Evolutionary conservation across 2,797 vertebrate species (phyloP).

Genomic region (Neosilurus mollespiculum): DNA sequence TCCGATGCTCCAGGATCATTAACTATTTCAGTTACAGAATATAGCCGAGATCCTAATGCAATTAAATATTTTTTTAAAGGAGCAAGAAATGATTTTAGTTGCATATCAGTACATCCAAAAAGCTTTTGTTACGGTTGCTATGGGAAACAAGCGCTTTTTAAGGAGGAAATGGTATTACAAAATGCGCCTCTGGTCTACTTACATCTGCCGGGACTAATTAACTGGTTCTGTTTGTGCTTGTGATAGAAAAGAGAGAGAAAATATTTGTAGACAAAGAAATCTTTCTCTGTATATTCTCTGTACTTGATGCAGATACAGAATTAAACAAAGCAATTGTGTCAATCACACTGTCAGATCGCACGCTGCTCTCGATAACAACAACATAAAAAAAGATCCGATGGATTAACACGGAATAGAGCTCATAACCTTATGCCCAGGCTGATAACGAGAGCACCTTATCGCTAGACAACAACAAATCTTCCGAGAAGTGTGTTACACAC

Average conservation of each 20-base stretch:
- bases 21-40: background rate
- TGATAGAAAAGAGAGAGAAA: background rate
- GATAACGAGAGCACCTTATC: background rate
- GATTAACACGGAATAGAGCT: background rate
- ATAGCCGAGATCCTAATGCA: background rate
- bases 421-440: constrained; percentile 35
- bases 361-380: background rate
- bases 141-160: constrained; percentile 14
- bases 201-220: constrained; percentile 16
- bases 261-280: background rate
- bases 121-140: constrained; percentile 21
- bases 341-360: background rate
- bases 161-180: background rate
- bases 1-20: background rate
- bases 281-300: background rate
- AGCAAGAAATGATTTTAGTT: constrained; percentile 4
- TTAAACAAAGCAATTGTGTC: background rate
- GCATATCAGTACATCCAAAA: constrained; percentile 19
- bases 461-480: constrained; percentile 28
- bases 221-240: constrained; percentile 10
- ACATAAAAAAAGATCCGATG: background rate
- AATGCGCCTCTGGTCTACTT: constrained; percentile 3
- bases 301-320: background rate
- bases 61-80: background rate
- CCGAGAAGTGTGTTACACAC: constrained; percentile 40